Evolutionary conservation across 2,797 vertebrate genomes (phyloP).

Genomic region (Ciconia nigra): DNA sequence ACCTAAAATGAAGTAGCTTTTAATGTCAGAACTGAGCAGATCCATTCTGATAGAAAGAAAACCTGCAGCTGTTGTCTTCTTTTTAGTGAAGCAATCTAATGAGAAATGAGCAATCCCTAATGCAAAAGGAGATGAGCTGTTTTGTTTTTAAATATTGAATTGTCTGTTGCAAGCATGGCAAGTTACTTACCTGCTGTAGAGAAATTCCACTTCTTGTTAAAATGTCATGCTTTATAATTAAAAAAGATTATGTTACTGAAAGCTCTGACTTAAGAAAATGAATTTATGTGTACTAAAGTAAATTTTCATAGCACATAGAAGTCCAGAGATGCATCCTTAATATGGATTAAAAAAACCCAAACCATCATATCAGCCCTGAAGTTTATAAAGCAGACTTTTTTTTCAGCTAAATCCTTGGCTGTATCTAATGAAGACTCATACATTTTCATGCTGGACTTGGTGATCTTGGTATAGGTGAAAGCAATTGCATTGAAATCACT

Average conservation of each 20-base stretch:
- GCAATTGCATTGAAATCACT: background rate
- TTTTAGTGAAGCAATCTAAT: background rate
- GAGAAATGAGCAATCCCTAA: background rate
- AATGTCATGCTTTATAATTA: slow-evolving; percentile 29
- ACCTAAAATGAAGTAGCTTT: background rate
- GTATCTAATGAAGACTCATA: background rate
- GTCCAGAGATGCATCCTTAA: background rate
- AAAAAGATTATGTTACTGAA: background rate
- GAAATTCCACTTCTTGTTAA: slow-evolving; percentile 7
- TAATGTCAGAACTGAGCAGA: background rate
- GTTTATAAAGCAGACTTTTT: background rate
- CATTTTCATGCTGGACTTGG: background rate
- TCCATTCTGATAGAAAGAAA: background rate
- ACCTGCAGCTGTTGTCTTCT: background rate
- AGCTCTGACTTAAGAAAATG: background rate
- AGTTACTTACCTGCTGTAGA: background rate
- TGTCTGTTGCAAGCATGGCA: background rate
- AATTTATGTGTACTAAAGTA: background rate
- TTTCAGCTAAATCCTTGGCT: background rate
- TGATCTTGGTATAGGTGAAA: background rate
- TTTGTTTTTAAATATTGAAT: background rate
- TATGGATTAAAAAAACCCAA: background rate
- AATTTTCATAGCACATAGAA: background rate
- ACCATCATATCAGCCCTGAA: background rate
- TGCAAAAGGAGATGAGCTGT: background rate